These are phyloP conservation scores for Halcyon leucocephala DNA, from an alignment of 2,797 vertebrate genomes.

Conservation along the genomic window DNA sequence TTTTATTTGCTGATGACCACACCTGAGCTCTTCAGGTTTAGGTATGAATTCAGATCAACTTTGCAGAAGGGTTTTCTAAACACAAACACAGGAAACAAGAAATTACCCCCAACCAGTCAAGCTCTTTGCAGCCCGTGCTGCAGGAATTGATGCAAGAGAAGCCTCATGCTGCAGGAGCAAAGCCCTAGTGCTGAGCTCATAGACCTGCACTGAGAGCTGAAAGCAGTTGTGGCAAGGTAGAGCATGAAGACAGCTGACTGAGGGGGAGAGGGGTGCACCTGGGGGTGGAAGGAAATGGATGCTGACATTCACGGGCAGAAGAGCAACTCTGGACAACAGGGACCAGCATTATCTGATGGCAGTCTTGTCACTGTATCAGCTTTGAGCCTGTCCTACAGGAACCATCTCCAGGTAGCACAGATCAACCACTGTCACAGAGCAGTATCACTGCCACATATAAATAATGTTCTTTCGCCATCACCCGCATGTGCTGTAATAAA, in stretches of 20 bases:
- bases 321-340: neutral
- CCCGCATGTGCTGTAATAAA: neutral
- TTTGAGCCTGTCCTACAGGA: neutral
- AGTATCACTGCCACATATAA: accelerated
- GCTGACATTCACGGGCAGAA: neutral
- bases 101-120: neutral
- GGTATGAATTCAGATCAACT: neutral
- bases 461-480: neutral
- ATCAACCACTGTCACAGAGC: neutral
- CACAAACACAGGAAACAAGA: neutral
- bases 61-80: neutral
- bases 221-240: neutral
- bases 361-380: neutral
- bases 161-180: neutral
- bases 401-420: neutral
- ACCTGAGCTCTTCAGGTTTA: neutral
- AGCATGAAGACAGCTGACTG: neutral
- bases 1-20: neutral
- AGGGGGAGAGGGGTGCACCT: neutral
- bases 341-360: neutral
- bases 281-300: neutral
- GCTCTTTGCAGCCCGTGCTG: neutral
- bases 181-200: neutral
- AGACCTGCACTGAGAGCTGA: neutral
- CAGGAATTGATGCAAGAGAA: neutral